Conservation (phyloP, 2,888 invertebrate genomes). For the Xanthorhoe designata region DNA sequence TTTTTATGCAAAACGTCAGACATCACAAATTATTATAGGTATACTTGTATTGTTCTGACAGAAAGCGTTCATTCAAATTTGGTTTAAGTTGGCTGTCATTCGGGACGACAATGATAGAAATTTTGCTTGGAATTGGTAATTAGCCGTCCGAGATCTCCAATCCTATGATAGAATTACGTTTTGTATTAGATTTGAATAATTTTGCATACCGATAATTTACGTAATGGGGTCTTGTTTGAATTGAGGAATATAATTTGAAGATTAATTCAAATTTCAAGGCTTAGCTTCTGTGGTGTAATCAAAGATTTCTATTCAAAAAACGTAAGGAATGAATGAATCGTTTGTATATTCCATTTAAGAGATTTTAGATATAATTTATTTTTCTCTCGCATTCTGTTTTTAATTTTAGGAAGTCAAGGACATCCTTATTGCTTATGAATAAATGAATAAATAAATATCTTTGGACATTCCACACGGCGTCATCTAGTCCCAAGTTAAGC, state of each 20-base stretch:
- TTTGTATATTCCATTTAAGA: background rate
- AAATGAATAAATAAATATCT: too few species aligned
- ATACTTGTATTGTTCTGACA: background rate
- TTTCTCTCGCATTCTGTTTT: background rate
- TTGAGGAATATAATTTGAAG: slow-evolving; percentile 27
- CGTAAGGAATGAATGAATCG: background rate
- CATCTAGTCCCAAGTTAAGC: too few species aligned
- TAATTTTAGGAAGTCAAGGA: too few species aligned
- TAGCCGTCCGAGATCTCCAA: slow-evolving; percentile 53
- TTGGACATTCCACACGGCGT: too few species aligned
- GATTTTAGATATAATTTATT: background rate
- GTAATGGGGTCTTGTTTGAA: slow-evolving; percentile 46
- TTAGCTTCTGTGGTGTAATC: slow-evolving; percentile 15
- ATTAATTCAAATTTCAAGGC: slow-evolving; percentile 15
- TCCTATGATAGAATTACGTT: slow-evolving; percentile 56
- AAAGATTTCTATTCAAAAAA: slow-evolving; percentile 12
- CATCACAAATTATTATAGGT: background rate
- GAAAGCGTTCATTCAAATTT: slow-evolving; percentile 31
- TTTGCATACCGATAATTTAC: slow-evolving; percentile 59
- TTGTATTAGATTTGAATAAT: slow-evolving; percentile 66
- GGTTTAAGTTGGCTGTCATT: slow-evolving; percentile 41
- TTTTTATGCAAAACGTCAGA: too few species aligned
- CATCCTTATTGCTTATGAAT: too few species aligned
- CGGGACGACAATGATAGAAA: slow-evolving; percentile 52
- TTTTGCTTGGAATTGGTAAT: slow-evolving; percentile 56